Evolutionary conservation across 2,888 invertebrate species (phyloP), one percentile per base, ranked within the genome.

Genomic region (Sphecodes monilicornis): DNA sequence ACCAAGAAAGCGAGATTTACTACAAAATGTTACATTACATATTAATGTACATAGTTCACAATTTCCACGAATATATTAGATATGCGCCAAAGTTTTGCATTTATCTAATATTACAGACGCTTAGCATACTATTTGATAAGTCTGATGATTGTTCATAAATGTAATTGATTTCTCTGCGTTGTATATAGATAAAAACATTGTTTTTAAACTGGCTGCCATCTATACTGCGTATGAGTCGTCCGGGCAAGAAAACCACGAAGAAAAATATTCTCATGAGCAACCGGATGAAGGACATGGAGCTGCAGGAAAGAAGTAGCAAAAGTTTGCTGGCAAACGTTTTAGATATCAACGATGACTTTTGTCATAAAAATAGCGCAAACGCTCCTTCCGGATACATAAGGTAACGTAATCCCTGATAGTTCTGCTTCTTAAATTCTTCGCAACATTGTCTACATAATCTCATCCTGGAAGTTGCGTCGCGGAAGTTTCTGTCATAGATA

Each of bases 181-280:
- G 29, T 77, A 57, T 95, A 99, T 95, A 99, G 99, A 98, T 99
- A 93, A 98, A 98, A 95, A 97, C 97, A 92, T 97, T 99, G 93
- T 98, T 99, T 95, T 97, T 99, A 91, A 98, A 98, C 96, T 99
- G 99, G 99, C 96, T 99, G 94, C 99, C 99, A 85, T 99, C 98
- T 98, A 96, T 99, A 88, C 96, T 99, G 93, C 96, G 99, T 85
- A 99, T 99, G 99, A 97, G 97, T 93, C 97, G 99, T 93, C 99
- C 99, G 68, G 99, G 98, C 76, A 98, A 98, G 96, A 98, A 98
- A 95, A 98, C 98, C 93, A 98, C 98, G 82, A 96, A 98, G 91
- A 98, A 98, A 95, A 97, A 97, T 85, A 97, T 98, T 93, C 96
- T 98, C 95, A 97, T 98, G 97, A 97, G 97, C 94, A 98, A 98